Base-by-base conservation (phyloP, 2,888 invertebrate species). In the Cotesia congregata region DNA sequence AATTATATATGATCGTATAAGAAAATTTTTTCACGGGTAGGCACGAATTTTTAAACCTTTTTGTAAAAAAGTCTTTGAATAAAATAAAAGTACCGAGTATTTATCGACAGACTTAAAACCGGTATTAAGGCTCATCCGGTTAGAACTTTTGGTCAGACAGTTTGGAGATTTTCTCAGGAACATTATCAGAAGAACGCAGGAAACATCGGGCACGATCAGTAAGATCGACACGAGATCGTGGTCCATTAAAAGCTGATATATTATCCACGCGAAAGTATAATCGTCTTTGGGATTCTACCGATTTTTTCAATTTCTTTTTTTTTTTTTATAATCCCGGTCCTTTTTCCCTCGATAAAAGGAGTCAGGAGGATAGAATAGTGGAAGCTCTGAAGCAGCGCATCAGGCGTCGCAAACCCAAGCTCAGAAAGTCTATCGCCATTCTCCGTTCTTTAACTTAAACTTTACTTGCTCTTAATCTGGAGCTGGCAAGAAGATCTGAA, bases 171-270 rank as follows among this genome's bases (percentile, higher is more conserved):
- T 61, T 41, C 70, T 75, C 39, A 15, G 67, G 6, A 41, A 59
- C 64, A 64, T 75, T 30, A 30, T 30, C 30, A 30, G 67, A 72
- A 61, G 67, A 41, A 61, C 20, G 62, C 62, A 15, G 68, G 67
- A 38, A 72, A 67, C 73, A 62, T 70, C 70, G 67, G 73, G 69
- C 59, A 72, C 69, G 69, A 77, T 77, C 73, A 73, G 64, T 62
- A 59, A 70, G 60, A 70, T 70, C 59, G 73, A 64, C 77, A 73
- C 70, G 73, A 74, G 65, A 73, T 77, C 68, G 76, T 69, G 73
- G 64, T 40, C 87, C 86, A 87, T 88, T 88, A 88, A 84, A 83
- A 81, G 82, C 83, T 86, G 85, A 87, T 87, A 85, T 87, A 87
- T 88, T 87, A 87, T 85, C 86, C 83, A 83, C 82, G 83, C 82